Evolutionary conservation across 2,797 vertebrate species (phyloP), one percentile per base, ranked within the genome.

Genomic region (Sciurus carolinensis): DNA sequence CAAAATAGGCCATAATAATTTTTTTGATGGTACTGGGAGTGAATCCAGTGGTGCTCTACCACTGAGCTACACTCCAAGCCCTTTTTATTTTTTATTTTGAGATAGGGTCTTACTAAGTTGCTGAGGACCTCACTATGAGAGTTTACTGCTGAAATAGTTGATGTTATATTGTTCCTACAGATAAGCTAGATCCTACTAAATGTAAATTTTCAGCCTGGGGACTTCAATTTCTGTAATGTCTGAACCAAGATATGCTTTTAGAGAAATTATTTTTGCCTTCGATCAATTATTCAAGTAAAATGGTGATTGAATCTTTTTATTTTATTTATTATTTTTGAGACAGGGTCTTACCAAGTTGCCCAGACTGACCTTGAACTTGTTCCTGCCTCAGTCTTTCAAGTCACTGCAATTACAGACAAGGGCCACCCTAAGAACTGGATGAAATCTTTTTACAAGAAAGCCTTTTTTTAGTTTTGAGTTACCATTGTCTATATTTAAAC

Each of bases 381-480:
- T 67, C 14, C 15, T 67, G 6, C 33, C 66, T n/a, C 66, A n/a
- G 66, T 1, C 17, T 67, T 33, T n/a, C 33, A n/a, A 67, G 66
- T n/a, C 59, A n/a, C 66, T 67, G 66, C 33, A 33, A 67, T 67
- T n/a, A n/a, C 14, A 3, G 66, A 5, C 15, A 3, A 1, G 30
- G 12, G 66, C 6, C 33, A n/a, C 33, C 66, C n/a, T 2, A 57
- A 7, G 6, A 57, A 20, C 20, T 7, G 44, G 10, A 87, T 50
- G 62, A 79, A 94, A 47, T 59, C 26, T 33, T 85, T 92, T 84
- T 66, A 50, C 85, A 90, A 95, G 50, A 95, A 94, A 89, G 28
- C 0, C 11, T n/a, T 75, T 95, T 90, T 73, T 62, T 26, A 88
- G 64, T 18, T 90, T 44, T 62, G 36, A 62, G 7, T 91, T 80